Base-by-base conservation (phyloP, 2,797 vertebrate species). In the Eurystomus glaucurus region DNA sequence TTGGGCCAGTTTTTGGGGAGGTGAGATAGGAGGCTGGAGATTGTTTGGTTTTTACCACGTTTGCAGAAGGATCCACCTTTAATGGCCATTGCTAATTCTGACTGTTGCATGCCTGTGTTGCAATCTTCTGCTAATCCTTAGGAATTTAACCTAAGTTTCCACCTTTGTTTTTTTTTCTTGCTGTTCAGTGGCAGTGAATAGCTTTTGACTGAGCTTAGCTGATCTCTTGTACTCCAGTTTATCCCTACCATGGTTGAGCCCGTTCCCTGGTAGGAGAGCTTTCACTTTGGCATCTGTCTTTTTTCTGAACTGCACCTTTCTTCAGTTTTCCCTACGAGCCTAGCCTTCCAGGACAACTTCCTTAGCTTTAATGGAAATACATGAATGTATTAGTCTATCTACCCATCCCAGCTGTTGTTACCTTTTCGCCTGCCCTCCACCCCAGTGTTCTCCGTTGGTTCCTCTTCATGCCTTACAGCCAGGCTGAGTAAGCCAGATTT, bases 401-500 rank as follows among this genome's bases (percentile, higher is more conserved):
- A 33, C 28, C 22, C 14, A 15, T 65, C 31, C 18, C 20, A 54
- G 23, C 33, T 80, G 22, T 46, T 84, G 31, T 43, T 64, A 72
- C 20, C 46, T 15, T 5, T 77, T 52, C 37, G 43, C 37, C 37
- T 66, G 43, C n/a, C 11, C 19, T 88, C 51, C 21, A 25, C n/a
- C 18, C 14, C 71, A 19, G 8, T 50, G n/a, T 50, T 55, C 20
- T 77, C 18, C 15, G 10, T 31, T 50, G 43, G 12, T n/a, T 77
- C 15, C 3, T 84, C 31, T 31, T 80, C 6, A 7, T 20, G 46
- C 14, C 4, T 43, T 76, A 61, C 0, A 0, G 9, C 62, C 46
- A 68, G 0, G 9, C n/a, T 21, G 9, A 51, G 16, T 43, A 43
- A 14, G 41, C 41, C 33, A 81, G 5, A 52, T 66, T 51, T 51